Base-by-base conservation (phyloP, 1,140 invertebrate genomes). In the Neuroterus valhalla region DNA sequence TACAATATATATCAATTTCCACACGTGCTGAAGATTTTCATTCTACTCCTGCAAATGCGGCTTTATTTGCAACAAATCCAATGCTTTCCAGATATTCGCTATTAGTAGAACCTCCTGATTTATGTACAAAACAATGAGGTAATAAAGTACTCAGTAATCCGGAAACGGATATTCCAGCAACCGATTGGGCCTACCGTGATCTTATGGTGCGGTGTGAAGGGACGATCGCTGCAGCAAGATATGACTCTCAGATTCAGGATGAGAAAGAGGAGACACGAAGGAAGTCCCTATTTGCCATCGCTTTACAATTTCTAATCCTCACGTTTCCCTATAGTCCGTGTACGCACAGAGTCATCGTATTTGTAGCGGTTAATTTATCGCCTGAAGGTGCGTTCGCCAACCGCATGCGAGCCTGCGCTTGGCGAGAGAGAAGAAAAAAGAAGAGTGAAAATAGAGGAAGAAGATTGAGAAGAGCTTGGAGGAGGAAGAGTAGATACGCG, bases 321-420 rank as follows among this genome's bases (percentile, higher is more conserved):
- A 31, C 31, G 31, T 17, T 31, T 62, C 55, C 55, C 75, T 78
- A 79, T 72, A 52, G 69, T 67, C 31, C 70, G 52, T 68, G 66
- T 80, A 78, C 75, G 79, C 70, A 75, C 71, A 62, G 50, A 21
- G 19, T 31, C 43, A 11, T 3, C 12, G 17, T 52, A 52, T 23
- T 50, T 50, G 48, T 50, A 21, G 10, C 80, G 46, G 81, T 83
- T 84, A 82, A 84, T 83, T 80, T 73, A 81, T 82, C 77, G 83
- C 83, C 79, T 62, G 79, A n/a, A 79, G 84, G 73, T 3, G 42
- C 66, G 48, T 72, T 74, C 45, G 66, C 69, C 69, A 74, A 70
- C 68, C 46, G 71, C 74, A 74, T 44, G 69, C 38, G 68, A 71
- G 71, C 38, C 42, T 52, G 23, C 71, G 71, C 52, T 14, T 50